Percentiles rank a stretch among this genome's conserved stretches.
phyloP scores from a whole-genome alignment of 1,140 invertebrate genomes.

The Leptoteleia sp. region DNA sequence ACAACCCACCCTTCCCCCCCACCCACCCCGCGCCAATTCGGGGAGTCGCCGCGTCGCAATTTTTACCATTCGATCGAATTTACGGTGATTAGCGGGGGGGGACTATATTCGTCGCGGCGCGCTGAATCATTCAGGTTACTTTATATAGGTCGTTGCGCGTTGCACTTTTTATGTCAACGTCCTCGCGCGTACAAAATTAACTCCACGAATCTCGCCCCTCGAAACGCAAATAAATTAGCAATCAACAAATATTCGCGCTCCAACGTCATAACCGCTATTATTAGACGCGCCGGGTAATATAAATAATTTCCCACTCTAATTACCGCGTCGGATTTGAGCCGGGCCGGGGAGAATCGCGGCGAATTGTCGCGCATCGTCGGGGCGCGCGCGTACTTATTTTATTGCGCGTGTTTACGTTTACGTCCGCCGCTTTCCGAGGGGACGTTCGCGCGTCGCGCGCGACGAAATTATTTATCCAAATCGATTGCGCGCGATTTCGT shows the following conservation, averaged over 20 bases:
- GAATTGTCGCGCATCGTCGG: no score
- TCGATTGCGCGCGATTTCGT: no score
- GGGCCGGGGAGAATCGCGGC: constrained; percentile 8
- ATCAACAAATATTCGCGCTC: constrained; percentile 30
- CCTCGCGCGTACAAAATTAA: constrained; percentile 23
- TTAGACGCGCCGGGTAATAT: constrained; percentile 1
- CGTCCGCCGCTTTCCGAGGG: no score
- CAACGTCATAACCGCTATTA: constrained; percentile 21
- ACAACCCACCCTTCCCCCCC: no score
- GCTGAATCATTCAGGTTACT: constrained; percentile 31
- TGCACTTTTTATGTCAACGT: constrained; percentile 33
- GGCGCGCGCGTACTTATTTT: no score
- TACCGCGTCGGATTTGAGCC: constrained; percentile 24
- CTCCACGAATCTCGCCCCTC: constrained; percentile 3
- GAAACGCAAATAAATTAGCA: constrained; percentile 28
- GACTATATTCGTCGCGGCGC: constrained; percentile 22
- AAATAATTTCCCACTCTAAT: constrained; percentile 21
- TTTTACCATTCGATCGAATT: constrained; percentile 20
- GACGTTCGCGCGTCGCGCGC: no score
- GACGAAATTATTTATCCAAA: no score
- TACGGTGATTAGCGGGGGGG: constrained; percentile 5
- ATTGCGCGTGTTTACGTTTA: no score
- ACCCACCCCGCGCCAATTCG: no score
- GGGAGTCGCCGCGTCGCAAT: not conserved
- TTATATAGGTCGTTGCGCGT: constrained; percentile 12